These are phyloP conservation scores for Otolemur garnettii DNA, from an alignment of 2,113 vertebrate species.

Conservation along the genomic window DNA sequence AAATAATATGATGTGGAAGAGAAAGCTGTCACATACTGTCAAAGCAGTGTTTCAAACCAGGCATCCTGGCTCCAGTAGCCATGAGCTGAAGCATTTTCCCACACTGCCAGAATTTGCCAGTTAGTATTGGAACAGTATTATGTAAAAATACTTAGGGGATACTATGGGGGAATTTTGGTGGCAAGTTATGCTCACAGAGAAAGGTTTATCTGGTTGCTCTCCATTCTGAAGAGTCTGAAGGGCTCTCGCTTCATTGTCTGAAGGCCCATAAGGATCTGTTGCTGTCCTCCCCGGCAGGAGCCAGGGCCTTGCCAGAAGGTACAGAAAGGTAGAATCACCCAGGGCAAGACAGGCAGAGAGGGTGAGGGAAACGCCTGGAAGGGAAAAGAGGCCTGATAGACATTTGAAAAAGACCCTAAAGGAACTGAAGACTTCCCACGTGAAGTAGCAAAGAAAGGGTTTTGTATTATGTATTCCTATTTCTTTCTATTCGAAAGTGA, in stretches of 20 bases:
- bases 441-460: neutral
- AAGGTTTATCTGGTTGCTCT: neutral
- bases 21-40: neutral
- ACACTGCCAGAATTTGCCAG: neutral
- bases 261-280: neutral
- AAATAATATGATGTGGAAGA: neutral
- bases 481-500: neutral
- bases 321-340: neutral
- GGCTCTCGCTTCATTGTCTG: neutral
- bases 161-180: neutral
- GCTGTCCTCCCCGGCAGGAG: neutral
- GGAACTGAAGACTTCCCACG: neutral
- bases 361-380: neutral
- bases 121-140: neutral
- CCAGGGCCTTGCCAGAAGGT: neutral
- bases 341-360: neutral
- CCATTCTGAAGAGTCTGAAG: neutral
- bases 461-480: neutral
- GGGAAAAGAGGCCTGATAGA: accelerated
- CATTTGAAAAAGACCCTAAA: neutral
- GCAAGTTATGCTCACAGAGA: neutral
- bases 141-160: neutral
- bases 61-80: neutral
- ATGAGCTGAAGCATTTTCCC: neutral
- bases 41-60: neutral